A percentile compares a stretch with the other conserved stretches of the same genome.
Evolutionary conservation across 2,113 vertebrate genomes (phyloP).

Genomic region (Accipiter virgatus): DNA sequence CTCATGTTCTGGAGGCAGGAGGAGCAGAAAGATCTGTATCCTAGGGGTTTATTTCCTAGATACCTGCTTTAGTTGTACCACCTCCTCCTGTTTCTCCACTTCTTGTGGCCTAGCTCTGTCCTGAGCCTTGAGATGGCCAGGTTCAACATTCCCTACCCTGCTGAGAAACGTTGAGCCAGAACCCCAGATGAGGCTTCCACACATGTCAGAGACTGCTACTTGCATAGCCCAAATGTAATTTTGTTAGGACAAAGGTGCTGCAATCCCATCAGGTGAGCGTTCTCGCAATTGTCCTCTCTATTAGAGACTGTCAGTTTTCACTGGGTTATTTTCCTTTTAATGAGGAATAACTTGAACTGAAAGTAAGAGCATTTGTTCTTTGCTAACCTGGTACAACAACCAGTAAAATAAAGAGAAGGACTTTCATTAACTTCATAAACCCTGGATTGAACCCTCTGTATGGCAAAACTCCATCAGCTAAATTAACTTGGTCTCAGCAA

Average conservation of each 20-base stretch:
- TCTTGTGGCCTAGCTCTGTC: background rate
- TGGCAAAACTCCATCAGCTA: background rate
- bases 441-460: background rate
- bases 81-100: background rate
- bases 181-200: background rate
- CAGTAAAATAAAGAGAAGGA: background rate
- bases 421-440: background rate
- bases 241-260: background rate
- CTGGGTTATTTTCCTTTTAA: background rate
- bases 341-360: background rate
- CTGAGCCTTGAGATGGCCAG: background rate
- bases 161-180: background rate
- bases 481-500: background rate
- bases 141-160: background rate
- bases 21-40: background rate
- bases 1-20: background rate
- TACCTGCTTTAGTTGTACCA: background rate
- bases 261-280: background rate
- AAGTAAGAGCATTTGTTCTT: background rate
- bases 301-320: background rate
- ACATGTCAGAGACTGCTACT: fast-evolving
- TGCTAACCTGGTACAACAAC: background rate
- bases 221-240: background rate
- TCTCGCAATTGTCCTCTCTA: background rate
- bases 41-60: fast-evolving